Base-by-base conservation (phyloP, 2,888 invertebrate genomes). In the Sicus ferrugineus region DNA sequence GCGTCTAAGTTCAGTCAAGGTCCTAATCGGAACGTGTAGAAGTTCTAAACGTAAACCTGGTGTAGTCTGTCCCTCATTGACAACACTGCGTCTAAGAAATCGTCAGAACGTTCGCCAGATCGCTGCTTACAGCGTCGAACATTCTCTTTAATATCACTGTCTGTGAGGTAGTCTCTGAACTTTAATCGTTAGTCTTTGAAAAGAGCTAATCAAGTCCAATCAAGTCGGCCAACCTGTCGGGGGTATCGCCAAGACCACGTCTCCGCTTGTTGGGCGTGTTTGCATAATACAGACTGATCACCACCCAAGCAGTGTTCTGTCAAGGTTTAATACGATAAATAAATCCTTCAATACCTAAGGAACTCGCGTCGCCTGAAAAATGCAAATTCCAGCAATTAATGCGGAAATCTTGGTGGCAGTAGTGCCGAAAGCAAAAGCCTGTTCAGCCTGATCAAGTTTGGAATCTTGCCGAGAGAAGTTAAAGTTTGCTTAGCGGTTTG, bases 11-110 rank as follows among this genome's bases (percentile, higher is more conserved):
- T 58, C 21, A 58, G 59, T 23, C 21, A 16, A 23, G 28, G 9
- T 34, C 56, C 54, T 19, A 38, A 38, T 52, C 58, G 56, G 38
- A 70, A 52, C 16, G 23, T 52, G 23, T 21, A 34, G 38, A 34
- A 34, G 38, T n/a, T n/a, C n/a, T n/a, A n/a, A n/a, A n/a, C n/a
- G n/a, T n/a, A n/a, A n/a, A n/a, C n/a, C n/a, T n/a, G n/a, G n/a
- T n/a, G n/a, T n/a, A 34, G 38, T 34, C 38, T 34, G 38, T 34
- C 38, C 7, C 38, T 34, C 38, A 34, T 34, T 34, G 38, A 34
- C 5, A 34, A 34, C 11, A 34, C 38, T 34, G 38, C 38, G 38
- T 34, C 38, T 11, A 34, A 34, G 11, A 34, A 34, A 9, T 34
- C 38, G 38, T 34, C 5, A 34, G 11, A 34, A 34, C 38, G 38